Conservation (phyloP, 2,888 invertebrate genomes). For the Diaphora mendica region DNA sequence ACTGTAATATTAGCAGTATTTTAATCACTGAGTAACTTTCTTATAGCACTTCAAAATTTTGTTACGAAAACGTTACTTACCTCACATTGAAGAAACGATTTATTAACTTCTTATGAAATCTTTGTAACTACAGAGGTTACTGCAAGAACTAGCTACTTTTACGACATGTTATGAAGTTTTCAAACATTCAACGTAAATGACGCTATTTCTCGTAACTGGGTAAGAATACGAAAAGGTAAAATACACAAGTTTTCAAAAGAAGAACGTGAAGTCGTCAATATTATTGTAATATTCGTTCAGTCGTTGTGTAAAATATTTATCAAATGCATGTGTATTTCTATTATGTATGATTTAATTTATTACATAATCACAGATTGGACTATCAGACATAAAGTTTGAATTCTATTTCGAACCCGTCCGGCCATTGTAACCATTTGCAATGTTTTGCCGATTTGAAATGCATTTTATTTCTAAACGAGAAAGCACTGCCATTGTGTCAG, state of each 20-base stretch:
- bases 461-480: too few relatives aligned
- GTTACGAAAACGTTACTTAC: not conserved
- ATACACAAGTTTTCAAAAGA: not conserved
- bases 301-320: not conserved
- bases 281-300: not conserved
- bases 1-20: too few relatives aligned
- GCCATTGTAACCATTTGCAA: too few relatives aligned
- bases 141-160: not conserved
- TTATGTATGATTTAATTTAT: not conserved
- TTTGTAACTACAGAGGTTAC: not conserved
- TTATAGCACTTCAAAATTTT: not conserved
- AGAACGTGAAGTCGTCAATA: slow-evolving; percentile 5
- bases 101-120: not conserved
- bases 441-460: too few relatives aligned
- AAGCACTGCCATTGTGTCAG: too few relatives aligned
- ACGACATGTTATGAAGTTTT: not conserved
- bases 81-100: not conserved
- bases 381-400: not conserved
- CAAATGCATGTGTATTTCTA: not conserved
- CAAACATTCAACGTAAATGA: not conserved
- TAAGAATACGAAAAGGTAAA: not conserved
- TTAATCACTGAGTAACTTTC: too few relatives aligned
- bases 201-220: not conserved
- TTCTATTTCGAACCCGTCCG: not conserved
- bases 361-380: not conserved